phyloP scores from a whole-genome alignment of 1,140 invertebrate species.

The Musca domestica region DNA sequence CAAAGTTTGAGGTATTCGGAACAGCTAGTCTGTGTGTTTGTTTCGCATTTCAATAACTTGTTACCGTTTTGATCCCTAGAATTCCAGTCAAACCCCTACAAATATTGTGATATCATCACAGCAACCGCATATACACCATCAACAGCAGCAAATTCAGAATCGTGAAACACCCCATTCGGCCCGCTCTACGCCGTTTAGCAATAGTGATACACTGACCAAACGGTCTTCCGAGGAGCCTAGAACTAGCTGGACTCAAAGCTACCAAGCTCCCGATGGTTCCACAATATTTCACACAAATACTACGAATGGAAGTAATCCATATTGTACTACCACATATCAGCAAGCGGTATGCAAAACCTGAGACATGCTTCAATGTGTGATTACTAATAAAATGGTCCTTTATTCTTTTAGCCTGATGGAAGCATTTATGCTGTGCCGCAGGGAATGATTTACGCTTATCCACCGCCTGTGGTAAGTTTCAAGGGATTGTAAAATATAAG shows the following conservation, averaged over 20 bases:
- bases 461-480: conserved; percentile 37
- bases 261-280: conserved; percentile 47
- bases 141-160: conserved; percentile 29
- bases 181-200: conserved; percentile 49
- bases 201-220: conserved; percentile 40
- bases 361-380: background rate
- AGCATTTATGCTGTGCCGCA: conserved; percentile 52
- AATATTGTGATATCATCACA: conserved; percentile 16
- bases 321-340: conserved; percentile 53
- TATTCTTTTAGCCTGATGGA: conserved; percentile 47
- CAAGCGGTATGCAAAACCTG: conserved; percentile 42
- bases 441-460: conserved; percentile 52
- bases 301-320: conserved; percentile 39
- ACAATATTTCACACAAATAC: conserved; percentile 50
- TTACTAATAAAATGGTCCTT: too few relatives aligned
- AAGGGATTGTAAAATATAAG: conserved; percentile 1
- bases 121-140: background rate
- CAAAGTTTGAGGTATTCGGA: conserved; percentile 18
- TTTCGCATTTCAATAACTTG: too few relatives aligned
- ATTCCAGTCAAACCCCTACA: conserved; percentile 22
- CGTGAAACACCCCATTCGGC: conserved; percentile 46
- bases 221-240: conserved; percentile 43
- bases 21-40: too few relatives aligned
- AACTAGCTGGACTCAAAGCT: conserved; percentile 49
- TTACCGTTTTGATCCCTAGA: background rate